Base-by-base conservation (phyloP, 2,113 vertebrate species). In the Ascaphus truei region DNA sequence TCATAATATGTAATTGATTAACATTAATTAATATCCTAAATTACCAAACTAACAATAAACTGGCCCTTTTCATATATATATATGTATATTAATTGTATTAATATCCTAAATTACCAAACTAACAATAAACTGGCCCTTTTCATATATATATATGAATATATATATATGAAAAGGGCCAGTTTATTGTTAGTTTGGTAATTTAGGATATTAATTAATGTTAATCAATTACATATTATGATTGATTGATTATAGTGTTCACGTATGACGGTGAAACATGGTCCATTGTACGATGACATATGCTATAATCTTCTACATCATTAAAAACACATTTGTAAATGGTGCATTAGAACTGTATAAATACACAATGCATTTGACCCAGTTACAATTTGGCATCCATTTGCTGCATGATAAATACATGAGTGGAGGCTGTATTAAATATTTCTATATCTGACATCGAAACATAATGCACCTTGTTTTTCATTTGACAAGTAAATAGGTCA, bases 281-380 rank as follows among this genome's bases (percentile, higher is more conserved):
- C 15, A 52, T 64, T 64, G 39, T 48, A 53, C 2, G 13, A 13
- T 51, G 30, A 16, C 31, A 64, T 36, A 51, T 52, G 16, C 47
- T 25, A 50, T 64, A 15, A 26, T 18, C 33, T 53, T 64, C 23
- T 39, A 52, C 62, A 64, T 64, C 22, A 64, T 53, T 51, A 51
- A 53, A 53, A 26, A 11, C 48, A 53, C 62, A 64, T 52, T 52
- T 34, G 15, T 39, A n/a, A 64, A 62, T 62, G 15, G 31, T 51
- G 48, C 62, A 64, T 64, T 64, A 64, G n/a, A n/a, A n/a, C n/a
- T n/a, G 33, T 39, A 64, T 12, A 64, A 51, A 64, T 37, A 64
- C 62, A 64, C 62, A 64, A 64, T 64, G 48, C 27, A 39, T 64
- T 39, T 64, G 62, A 64, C 62, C 47, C 48, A 64, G 22, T 64